These are phyloP conservation scores for Drosophila biarmipes DNA, from an alignment of 1,140 invertebrate species.

Conservation along the genomic window DNA sequence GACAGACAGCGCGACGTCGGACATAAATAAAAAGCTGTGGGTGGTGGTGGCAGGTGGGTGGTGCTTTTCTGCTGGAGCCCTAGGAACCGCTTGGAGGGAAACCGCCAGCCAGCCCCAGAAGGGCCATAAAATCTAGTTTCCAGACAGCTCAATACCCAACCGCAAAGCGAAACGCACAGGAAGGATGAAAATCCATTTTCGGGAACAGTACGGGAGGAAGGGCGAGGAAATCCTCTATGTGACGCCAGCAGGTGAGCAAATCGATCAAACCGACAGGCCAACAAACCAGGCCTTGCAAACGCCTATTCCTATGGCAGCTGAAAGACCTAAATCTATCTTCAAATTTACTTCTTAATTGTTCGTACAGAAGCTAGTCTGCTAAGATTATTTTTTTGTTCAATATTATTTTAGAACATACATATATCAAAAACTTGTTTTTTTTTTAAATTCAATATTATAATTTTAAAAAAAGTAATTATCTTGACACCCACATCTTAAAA, in stretches of 20 bases:
- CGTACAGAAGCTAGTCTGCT: neutral
- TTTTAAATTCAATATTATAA: too few species aligned
- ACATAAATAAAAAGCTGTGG: conserved; percentile 37
- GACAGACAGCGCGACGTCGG: conserved; percentile 27
- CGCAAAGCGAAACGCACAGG: neutral
- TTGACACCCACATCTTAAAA: too few species aligned
- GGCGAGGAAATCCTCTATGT: conserved; percentile 84
- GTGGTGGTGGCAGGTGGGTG: conserved; percentile 49
- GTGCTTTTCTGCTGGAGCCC: conserved; percentile 17
- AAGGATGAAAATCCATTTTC: conserved; percentile 84
- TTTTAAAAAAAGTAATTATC: too few species aligned
- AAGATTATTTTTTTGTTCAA: too few species aligned
- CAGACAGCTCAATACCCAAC: conserved; percentile 1
- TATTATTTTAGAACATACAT: neutral
- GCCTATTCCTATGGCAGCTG: neutral
- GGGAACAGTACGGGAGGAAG: conserved; percentile 83
- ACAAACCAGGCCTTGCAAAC: conserved; percentile 1
- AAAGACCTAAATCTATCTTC: neutral
- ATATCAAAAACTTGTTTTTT: too few species aligned
- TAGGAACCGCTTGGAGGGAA: conserved; percentile 20
- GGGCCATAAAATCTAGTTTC: conserved; percentile 27
- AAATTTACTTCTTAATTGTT: neutral
- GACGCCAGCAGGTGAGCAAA: conserved; percentile 78
- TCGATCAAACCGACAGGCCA: conserved; percentile 21
- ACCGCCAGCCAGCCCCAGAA: conserved; percentile 10